Base-by-base conservation (phyloP, 64 coral and sea anemone genomes). In the Dendrophyllia cribrosa region DNA sequence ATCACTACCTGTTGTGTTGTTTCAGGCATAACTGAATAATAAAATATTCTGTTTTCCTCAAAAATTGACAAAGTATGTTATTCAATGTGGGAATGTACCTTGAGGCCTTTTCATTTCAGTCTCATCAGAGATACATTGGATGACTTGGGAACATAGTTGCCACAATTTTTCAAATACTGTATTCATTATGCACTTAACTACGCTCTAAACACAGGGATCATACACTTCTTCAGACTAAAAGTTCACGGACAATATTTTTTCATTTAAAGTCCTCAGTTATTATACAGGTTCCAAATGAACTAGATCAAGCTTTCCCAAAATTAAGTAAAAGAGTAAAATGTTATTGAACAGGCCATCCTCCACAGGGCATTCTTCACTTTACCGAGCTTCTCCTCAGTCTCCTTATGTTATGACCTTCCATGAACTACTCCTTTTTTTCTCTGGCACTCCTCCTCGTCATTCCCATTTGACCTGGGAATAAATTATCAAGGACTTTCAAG, bases 241-340 rank as follows among this genome's bases (percentile, higher is more conserved):
- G 70, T 13, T 72, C 7, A 72, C 25, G 70, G 34, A 8, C 70
- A 72, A 44, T 45, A 72, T 15, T 72, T 72, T 72, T 72, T 72
- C 25, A 72, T 72, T 72, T 72, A 72, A 72, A 72, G 7, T 72
- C 14, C 14, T 45, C 25, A 72, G 70, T 72, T 72, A 72, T 72
- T 44, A 72, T 43, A 15, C 70, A 72, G 70, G 70, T 72, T 72
- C 70, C 43, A 72, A 72, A 72, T 72, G 70, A 72, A 72, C 70
- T 72, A 72, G 70, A 72, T 72, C 70, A 72, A 72, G 70, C 70
- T 72, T 72, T 72, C 70, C 70, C 34, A 72, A 72, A 72, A 72
- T 72, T 72, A 72, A 72, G 70, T 72, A 72, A 72, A 45, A 72
- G 70, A 72, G 70, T 68, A 10, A 65, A 65, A 68, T 22, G 66